Base-by-base conservation (phyloP, 2,797 vertebrate species). In the Enteromius fasciolatus region DNA sequence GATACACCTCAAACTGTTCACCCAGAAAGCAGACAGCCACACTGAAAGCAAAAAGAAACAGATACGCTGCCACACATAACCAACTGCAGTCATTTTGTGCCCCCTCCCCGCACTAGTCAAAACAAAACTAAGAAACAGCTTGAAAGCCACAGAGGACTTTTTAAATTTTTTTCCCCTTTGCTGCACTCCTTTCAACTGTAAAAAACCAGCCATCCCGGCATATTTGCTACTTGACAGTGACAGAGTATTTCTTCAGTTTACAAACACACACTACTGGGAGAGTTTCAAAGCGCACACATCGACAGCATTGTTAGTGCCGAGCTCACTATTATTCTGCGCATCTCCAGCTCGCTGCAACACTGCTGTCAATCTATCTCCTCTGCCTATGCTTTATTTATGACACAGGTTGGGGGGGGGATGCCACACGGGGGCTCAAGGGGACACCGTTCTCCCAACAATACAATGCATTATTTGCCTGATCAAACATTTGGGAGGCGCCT, bases 301-400 rank as follows among this genome's bases (percentile, higher is more conserved):
- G 73, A 83, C 81, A 75, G 81, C 83, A 84, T 86, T 83, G 85
- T 87, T 87, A 85, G 78, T 66, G 73, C 70, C 25, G 31, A 68
- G 36, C 59, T 84, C 52, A 36, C 20, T 33, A 36, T 67, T 33
- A 64, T 25, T 84, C 75, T 82, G 76, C 9, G 69, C 57, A 77
- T 80, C 81, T 80, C 68, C 50, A 44, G 66, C 82, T 85, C 52
- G 4, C 82, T 50, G 41, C 83, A 75, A 63, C 83, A 50, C 54
- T 23, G 79, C 78, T 84, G 81, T 81, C 85, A 81, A 77, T 84
- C 77, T 59, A 46, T 41, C 52, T 68, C 54, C 63, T 72, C 63
- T 76, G 66, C 46, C 25, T 73, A 86, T 88, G 82, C 84, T 69
- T 90, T 90, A 87, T 89, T 89, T 87, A 87, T 88, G 85, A 72